Evolutionary conservation across 2,888 invertebrate genomes (phyloP), one percentile per base, ranked within the genome.

Genomic region (Troilus luridus): DNA sequence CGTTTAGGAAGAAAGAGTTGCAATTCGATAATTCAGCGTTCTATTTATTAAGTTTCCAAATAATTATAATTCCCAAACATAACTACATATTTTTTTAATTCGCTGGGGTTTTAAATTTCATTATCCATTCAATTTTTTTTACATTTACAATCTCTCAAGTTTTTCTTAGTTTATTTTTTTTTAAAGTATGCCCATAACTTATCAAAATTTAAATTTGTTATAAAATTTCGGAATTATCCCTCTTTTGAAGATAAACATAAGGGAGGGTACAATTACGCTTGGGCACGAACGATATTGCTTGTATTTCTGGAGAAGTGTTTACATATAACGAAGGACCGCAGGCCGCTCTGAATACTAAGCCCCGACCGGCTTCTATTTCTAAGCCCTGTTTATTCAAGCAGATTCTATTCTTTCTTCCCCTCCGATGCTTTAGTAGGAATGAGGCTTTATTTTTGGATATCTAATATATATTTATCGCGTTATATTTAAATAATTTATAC

Each of bases 261-360:
- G 72, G 41, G 41, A 19, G 72, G 72, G 72, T 77, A 77, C 72
- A 77, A 77, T 77, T 77, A 77, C 72, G 72, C 72, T 5, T 1
- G 72, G 41, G 72, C 72, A 77, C 72, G 72, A 77, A 77, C 72
- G 72, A 41, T 77, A 77, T 77, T 77, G 72, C 72, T 77, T 77
- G 72, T 77, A 77, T 77, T 77, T 77, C 72, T 14, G 72, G 27
- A 77, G 72, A 77, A 77, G 72, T 77, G 72, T 77, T 77, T 77
- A 77, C 72, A 77, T 77, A 77, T 77, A 77, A 77, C 72, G 72
- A 77, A 77, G 72, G 72, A 77, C 72, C 17, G 72, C 72, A 41
- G 27, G 12, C 17, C 72, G 17, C 6, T 19, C 72, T 77, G 72
- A 77, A 77, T 77, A 77, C 72, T 77, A 77, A 77, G 17, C 72